Evolutionary conservation across 2,888 invertebrate genomes (phyloP), one percentile per base, ranked within the genome.

Genomic region (Invenusta paracnida): DNA sequence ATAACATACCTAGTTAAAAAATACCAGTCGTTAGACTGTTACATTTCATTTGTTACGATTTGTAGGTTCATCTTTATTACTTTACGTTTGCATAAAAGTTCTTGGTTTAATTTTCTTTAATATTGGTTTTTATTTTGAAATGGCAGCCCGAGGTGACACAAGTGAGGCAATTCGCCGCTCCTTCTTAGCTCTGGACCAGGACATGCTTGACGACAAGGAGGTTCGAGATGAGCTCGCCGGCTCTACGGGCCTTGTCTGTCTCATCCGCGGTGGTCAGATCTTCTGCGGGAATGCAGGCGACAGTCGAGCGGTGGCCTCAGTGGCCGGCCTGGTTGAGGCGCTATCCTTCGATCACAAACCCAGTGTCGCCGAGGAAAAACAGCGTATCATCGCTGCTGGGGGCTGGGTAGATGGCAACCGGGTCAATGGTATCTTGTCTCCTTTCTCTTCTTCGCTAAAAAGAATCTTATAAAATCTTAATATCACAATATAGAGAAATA

Each of bases 281-380:
- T 98, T 95, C 91, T 97, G 98, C 93, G 97, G 96, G 86, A 99
- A 99, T 91, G 97, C 96, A 11, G 99, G 99, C 0, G 99, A 99
- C 91, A 98, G 98, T 0, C 93, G 99, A 88, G 96, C 97, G 0
- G 94, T 99, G 29, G 96, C 96, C 28, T 95, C 96, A 90, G 94
- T 97, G 0, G 93, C 94, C 88, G 98, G 98, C 29, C 92, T 93
- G 89, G 95, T 94, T 83, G 94, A 95, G 89, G 93, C 94, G 82
- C 90, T 94, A 31, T 97, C 97, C 5, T 93, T 94, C 89, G 99
- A 99, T 92, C 99, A 99, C 92, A 99, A 99, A 91, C 98, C 98
- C 0, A 95, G 94, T 90, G 95, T 97, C 90, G 95, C 95, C 87
- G 93, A 93, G 73, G 98, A 98, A 92, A 93, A 95, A 25, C 94